Evolutionary conservation across 2,797 vertebrate genomes (phyloP), one percentile per base, ranked within the genome.

Genomic region (Cuniculus paca): DNA sequence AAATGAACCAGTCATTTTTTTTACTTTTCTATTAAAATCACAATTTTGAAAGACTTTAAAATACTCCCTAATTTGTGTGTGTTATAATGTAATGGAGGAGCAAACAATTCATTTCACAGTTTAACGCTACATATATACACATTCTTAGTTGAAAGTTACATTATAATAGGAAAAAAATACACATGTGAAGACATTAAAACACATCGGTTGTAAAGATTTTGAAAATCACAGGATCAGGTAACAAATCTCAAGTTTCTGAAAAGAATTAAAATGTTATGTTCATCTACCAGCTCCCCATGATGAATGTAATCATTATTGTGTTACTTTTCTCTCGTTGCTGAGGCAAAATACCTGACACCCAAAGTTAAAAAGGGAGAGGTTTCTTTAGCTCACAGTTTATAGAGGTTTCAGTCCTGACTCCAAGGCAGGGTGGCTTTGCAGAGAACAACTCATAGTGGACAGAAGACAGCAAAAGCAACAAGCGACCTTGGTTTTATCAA

Each of bases 21-120:
- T 88, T 79, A 39, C 77, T 28, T 58, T 19, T n/a, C n/a, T 91
- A 50, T 48, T 88, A 74, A 92, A 96, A 60, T 39, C n/a, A 90
- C 0, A 39, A 20, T 79, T 96, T 91, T 36, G 50, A 78, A 88
- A 94, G 26, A 52, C 6, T 65, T 90, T 92, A 84, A 92, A 68
- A 93, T 85, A 79, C 28, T 81, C 65, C 34, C 79, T 72, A 81
- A 13, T 68, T 88, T 82, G 56, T 65, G 0, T 65, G 24, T 90
- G 16, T 56, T 90, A 48, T 45, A 84, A 85, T 75, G 9, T 28
- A 63, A 11, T 19, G 31, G 5, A 70, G n/a, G 11, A 14, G 13
- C 4, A 81, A 90, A 79, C 28, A 45, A 81, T 42, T 77, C 8
- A 88, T 72, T 89, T 90, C 12, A 56, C 48, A 2, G 50, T 80